Evolutionary conservation across 2,888 invertebrate genomes (phyloP), one percentile per base, ranked within the genome.

Genomic region (Drosophila acutilabella): DNA sequence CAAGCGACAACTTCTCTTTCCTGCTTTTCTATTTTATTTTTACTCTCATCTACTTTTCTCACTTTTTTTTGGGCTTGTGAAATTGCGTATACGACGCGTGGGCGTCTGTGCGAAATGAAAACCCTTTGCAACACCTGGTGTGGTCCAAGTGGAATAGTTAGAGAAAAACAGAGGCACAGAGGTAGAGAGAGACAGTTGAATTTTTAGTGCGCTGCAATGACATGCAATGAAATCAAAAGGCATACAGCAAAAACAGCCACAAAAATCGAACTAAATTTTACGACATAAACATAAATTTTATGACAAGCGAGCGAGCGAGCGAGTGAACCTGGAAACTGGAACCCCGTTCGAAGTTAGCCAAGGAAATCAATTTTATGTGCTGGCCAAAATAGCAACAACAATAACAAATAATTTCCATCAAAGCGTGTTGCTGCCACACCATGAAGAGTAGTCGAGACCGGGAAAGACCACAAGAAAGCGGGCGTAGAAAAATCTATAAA

Each of bases 251-350:
- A 33, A 65, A 20, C 23, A 33, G 47, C 52, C 13, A 62, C 54
- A 61, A 44, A 85, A 84, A 88, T 88, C 80, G 83, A 86, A 83
- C 88, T 78, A 77, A 78, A 80, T 85, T 90, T 89, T 90, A 90
- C 82, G 89, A 89, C 90, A 87, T 78, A 84, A 84, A 89, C 85
- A 89, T 87, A 82, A 87, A 89, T 74, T 90, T 90, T 90, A 90
- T 90, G 90, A 90, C 91, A 89, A 78, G 69, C 23, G 23, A 23
- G 23, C 23, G 23, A 23, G 23, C 23, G 23, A 23, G 23, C 23
- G 23, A 23, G 23, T 23, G 23, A 23, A 23, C 74, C 13, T 13
- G 47, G 23, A 23, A 23, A 72, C 13, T 13, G 47, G 41, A 48
- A 36, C 40, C 30, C 50, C 57, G 60, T 54, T 58, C 40, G 50